Evolutionary conservation across 2,888 invertebrate genomes (phyloP).

Genomic region (Pseudanteris insignis): DNA sequence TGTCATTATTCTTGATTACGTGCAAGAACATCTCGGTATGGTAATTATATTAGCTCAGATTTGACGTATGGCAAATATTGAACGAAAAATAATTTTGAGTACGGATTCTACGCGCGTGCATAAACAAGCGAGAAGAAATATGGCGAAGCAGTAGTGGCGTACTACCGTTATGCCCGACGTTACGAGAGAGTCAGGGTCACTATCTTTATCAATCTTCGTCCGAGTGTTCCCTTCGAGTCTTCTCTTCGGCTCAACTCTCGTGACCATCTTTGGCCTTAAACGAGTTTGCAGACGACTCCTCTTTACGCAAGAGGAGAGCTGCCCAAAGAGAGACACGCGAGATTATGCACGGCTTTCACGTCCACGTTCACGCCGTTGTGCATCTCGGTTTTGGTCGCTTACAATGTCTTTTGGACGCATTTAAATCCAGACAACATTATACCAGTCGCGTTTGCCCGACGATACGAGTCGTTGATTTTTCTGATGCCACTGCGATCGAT

Average conservation of each 20-base stretch:
- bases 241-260: constrained; percentile 47
- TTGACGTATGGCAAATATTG: background rate
- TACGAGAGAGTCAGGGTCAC: constrained; percentile 51
- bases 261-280: constrained; percentile 56
- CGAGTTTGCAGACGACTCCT: constrained; percentile 35
- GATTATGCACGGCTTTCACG: constrained; percentile 36
- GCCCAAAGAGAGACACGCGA: constrained; percentile 22
- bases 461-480: too few species aligned
- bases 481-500: too few species aligned
- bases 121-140: constrained; percentile 16
- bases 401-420: constrained; percentile 10
- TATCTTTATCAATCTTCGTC: constrained; percentile 58
- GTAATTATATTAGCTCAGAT: constrained; percentile 2
- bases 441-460: too few species aligned
- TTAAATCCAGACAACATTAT: constrained; percentile 21
- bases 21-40: constrained; percentile 4
- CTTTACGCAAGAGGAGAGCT: constrained; percentile 40
- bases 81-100: constrained; percentile 22
- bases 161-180: constrained; percentile 48
- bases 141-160: constrained; percentile 31
- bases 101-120: constrained; percentile 20
- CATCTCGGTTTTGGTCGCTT: constrained; percentile 16
- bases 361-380: constrained; percentile 5
- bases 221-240: constrained; percentile 47
- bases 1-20: too few species aligned